phyloP scores from a whole-genome alignment of 2,113 vertebrate species.

The Aspiorhynchus laticeps region DNA sequence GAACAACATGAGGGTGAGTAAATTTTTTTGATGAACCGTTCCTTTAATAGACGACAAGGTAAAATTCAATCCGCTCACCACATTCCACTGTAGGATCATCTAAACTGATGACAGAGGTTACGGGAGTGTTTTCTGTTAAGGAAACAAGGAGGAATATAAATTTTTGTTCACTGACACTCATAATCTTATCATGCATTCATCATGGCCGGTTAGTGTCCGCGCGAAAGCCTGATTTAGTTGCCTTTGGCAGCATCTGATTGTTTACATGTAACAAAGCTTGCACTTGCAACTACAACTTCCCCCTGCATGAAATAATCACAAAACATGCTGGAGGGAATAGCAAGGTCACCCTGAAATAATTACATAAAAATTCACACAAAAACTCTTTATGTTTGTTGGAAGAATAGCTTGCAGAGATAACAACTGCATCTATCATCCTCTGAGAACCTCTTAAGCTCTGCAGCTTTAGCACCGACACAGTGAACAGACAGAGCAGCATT shows the following conservation, averaged over 20 bases:
- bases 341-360: constrained; percentile 5
- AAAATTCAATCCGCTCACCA: constrained; percentile 11
- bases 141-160: constrained; percentile 43
- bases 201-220: background rate
- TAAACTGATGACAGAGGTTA: constrained; percentile 28
- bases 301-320: constrained; percentile 36
- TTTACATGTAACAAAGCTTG: constrained; percentile 23
- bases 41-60: constrained; percentile 3
- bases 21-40: background rate
- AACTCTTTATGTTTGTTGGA: background rate
- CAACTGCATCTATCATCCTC: background rate
- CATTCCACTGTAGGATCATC: constrained; percentile 21
- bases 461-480: background rate
- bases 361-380: background rate
- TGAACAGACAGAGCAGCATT: constrained; percentile 25
- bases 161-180: constrained; percentile 32
- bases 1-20: background rate
- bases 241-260: constrained; percentile 36
- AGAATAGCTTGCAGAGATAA: constrained; percentile 6
- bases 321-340: background rate
- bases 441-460: background rate
- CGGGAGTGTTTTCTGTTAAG: constrained; percentile 9
- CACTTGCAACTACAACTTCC: constrained; percentile 28
- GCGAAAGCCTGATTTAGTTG: constrained; percentile 36
- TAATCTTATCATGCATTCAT: constrained; percentile 40